Base-by-base conservation (phyloP, 2,113 vertebrate species). In the Thinocorus orbignyianus region DNA sequence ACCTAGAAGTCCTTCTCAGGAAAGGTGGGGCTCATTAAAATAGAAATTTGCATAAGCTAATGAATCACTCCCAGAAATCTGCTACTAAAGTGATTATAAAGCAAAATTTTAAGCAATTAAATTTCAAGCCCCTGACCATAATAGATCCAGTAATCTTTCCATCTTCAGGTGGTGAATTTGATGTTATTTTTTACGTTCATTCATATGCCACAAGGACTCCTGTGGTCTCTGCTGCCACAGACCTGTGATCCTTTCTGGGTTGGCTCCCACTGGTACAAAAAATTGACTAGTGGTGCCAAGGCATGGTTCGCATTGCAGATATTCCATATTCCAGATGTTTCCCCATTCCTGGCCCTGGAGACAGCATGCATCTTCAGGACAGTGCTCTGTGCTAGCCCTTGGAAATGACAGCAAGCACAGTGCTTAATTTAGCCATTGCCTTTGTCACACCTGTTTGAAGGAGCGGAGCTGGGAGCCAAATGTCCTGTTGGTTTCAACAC, bases 121-220 rank as follows among this genome's bases (percentile, higher is more conserved):
- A 28, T n/a, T 28, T 41, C 17, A 18, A 51, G 6, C 26, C 18
- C 24, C 26, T 0, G 3, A 8, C 17, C 8, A 0, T 6, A 7
- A 16, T 1, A 35, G 60, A 35, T 11, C 12, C 9, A 10, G 57
- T n/a, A 51, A 54, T 5, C 12, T 12, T 48, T 55, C 41, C 2
- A 1, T n/a, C 48, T 37, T 24, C 30, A 8, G 24, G 13, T 35
- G 39, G 18, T 69, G 22, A 48, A 3, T n/a, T 51, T 52, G 33
- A 61, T 39, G 60, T 25, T 37, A 61, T 8, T 61, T 37, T 61
- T 17, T 37, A 0, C 0, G 0, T 20, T 52, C 23, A 1, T 16
- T 3, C 9, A 4, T 5, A 4, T 4, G 15, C 9, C 33, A 1
- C n/a, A 4, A 8, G 39, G 52, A 9, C 5, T 48, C 9, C 3